These are phyloP conservation scores for Smittia aterrima DNA, from an alignment of 2,888 invertebrate species.

Conservation along the genomic window DNA sequence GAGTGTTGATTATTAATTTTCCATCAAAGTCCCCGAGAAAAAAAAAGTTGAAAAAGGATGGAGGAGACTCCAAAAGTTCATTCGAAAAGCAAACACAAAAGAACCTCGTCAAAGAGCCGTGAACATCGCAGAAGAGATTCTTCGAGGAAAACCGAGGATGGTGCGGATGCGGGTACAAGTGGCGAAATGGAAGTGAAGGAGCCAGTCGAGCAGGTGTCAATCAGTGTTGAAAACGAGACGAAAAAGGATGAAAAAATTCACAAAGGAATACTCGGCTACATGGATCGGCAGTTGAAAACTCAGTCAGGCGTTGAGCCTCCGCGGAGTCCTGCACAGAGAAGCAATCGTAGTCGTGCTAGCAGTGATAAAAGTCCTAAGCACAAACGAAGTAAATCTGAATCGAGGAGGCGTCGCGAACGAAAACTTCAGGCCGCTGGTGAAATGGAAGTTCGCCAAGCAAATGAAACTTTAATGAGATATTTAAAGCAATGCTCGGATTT, in stretches of 20 bases:
- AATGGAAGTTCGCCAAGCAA: conserved; percentile 54
- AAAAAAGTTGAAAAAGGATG: not conserved
- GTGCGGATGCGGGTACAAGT: conserved; percentile 8
- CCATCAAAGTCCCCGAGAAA: not conserved
- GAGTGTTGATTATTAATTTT: not conserved
- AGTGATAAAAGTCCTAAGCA: conserved; percentile 54
- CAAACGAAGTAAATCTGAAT: conserved; percentile 55
- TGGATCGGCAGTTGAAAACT: conserved; percentile 53
- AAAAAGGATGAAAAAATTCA: conserved; percentile 46
- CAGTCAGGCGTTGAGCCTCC: conserved; percentile 53
- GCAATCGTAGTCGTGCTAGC: conserved; percentile 52
- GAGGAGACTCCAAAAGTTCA: conserved; percentile 54
- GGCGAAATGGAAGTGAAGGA: not conserved
- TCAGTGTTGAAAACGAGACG: conserved; percentile 31
- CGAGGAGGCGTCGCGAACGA: conserved; percentile 52
- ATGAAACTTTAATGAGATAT: conserved; percentile 54
- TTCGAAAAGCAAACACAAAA: conserved; percentile 52
- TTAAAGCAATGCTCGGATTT: conserved; percentile 54
- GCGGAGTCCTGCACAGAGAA: conserved; percentile 54
- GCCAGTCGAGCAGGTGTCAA: conserved; percentile 21
- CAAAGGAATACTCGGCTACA: conserved; percentile 53
- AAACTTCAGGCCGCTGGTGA: conserved; percentile 54
- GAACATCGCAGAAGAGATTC: conserved; percentile 30
- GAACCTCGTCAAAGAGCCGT: conserved; percentile 41
- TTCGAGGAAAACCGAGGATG: conserved; percentile 19